Evolutionary conservation across 2,888 invertebrate species (phyloP), one percentile per base, ranked within the genome.

Genomic region (Drosophila stalkeri): DNA sequence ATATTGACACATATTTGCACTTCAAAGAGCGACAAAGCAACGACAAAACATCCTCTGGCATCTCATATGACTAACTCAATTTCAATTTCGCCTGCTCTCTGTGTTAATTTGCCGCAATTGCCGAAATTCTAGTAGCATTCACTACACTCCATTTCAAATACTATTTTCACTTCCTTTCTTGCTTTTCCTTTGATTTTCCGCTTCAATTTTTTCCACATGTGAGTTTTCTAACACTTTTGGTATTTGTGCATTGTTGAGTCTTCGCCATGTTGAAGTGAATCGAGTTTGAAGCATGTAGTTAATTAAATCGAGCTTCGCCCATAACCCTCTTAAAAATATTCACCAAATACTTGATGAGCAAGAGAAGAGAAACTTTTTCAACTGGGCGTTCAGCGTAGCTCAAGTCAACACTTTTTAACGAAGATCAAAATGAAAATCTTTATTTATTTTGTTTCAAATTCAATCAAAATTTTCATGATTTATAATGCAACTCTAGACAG

Each of bases 61-160:
- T 35, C 27, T 35, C 23, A 37, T 47, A n/a, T 54, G 57, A 9
- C 27, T 44, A 43, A 16, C 47, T 59, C 43, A 9, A 49, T 61
- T 51, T 65, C 6, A 56, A 64, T 67, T 49, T 46, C 35, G 43
- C 23, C 12, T 18, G 11, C 16, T 56, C 31, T 39, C 14, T 16
- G 47, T 65, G 52, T 73, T 71, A 62, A 73, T 85, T 85, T 73
- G 57, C 43, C 46, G 39, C 64, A 64, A 57, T 64, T 70, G 43
- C 2, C 27, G 1, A 74, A 65, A 61, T 61, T 47, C 71, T 49
- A 23, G 12, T 7, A 23, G 20, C 33, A 37, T 37, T 51, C 44
- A 49, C 43, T 39, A 37, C 46, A 27, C 47, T 60, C 54, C 59
- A 81, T 66, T 71, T 77, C 39, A 16, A 43, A 18, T 3, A 2